phyloP scores from a whole-genome alignment of 53 echinoderm and acorn worm genomes.

The Pentamera pediparva region DNA sequence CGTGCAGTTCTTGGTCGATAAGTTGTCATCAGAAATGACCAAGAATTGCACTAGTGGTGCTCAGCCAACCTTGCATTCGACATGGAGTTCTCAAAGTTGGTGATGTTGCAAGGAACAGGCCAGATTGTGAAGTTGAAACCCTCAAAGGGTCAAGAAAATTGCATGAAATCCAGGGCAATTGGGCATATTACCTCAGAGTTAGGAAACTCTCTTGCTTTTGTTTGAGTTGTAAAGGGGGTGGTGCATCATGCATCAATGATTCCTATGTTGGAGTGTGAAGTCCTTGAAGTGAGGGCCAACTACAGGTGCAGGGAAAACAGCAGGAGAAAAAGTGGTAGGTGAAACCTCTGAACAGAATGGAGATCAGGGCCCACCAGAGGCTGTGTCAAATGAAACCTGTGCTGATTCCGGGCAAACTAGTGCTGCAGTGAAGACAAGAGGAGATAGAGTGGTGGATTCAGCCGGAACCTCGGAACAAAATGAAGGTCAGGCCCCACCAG shows the following conservation, averaged over 20 bases:
- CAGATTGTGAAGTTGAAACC: conserved; percentile 31
- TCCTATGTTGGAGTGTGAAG: conserved; percentile 8
- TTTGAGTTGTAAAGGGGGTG: conserved; percentile 1
- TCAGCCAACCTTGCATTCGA: conserved; percentile 18
- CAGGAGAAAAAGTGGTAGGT: too few species aligned
- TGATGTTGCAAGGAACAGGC: conserved; percentile 39
- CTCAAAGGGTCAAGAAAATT: conserved; percentile 47
- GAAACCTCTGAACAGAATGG: too few species aligned
- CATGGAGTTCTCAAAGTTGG: neutral
- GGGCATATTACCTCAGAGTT: conserved; percentile 24
- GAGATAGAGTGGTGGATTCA: too few species aligned
- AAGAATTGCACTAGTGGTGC: conserved; percentile 36
- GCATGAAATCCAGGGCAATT: conserved; percentile 27
- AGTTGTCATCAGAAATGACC: conserved; percentile 29
- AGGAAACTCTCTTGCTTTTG: conserved; percentile 53
- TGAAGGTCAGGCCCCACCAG: neutral
- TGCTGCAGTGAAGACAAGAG: too few species aligned
- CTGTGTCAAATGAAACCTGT: too few species aligned
- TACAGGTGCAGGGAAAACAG: too few species aligned
- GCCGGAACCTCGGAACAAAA: too few species aligned
- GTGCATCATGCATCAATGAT: conserved; percentile 17
- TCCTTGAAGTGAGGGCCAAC: conserved; percentile 1
- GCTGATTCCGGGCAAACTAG: too few species aligned
- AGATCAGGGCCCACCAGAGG: too few species aligned
- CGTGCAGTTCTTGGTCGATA: conserved; percentile 38